These are phyloP conservation scores for Micrasema longulum DNA, from an alignment of 1,140 invertebrate genomes.

Conservation along the genomic window DNA sequence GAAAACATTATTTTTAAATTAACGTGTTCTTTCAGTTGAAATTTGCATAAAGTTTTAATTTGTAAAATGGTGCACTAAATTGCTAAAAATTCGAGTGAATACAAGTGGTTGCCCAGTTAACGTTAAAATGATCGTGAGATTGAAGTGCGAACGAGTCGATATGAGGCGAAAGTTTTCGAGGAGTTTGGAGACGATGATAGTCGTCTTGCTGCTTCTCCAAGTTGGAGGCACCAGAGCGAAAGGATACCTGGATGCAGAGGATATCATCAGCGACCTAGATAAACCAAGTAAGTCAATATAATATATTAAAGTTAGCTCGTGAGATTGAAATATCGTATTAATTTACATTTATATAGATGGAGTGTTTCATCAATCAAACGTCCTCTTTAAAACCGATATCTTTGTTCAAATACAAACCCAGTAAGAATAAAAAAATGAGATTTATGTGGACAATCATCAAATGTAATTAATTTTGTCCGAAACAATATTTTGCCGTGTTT, in stretches of 20 bases:
- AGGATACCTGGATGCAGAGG: constrained; percentile 50
- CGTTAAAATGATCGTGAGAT: constrained; percentile 51
- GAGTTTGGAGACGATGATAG: constrained; percentile 10
- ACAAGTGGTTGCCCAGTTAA: background rate
- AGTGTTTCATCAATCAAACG: no score
- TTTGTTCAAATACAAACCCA: no score
- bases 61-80: background rate
- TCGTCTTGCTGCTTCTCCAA: constrained; percentile 24
- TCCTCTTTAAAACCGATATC: no score
- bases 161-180: no score
- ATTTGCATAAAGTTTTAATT: background rate
- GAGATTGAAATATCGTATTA: no score
- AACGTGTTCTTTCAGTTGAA: background rate
- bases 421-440: no score
- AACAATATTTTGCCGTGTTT: no score
- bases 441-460: no score
- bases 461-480: no score
- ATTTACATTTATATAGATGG: no score
- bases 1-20: background rate
- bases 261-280: constrained; percentile 54
- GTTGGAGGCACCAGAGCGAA: constrained; percentile 24
- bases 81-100: background rate
- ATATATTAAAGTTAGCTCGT: no score
- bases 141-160: constrained; percentile 26
- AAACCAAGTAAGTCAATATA: constrained; percentile 51